These are phyloP conservation scores for Theocolax elegans DNA, from an alignment of 1,140 invertebrate species.

Conservation along the genomic window DNA sequence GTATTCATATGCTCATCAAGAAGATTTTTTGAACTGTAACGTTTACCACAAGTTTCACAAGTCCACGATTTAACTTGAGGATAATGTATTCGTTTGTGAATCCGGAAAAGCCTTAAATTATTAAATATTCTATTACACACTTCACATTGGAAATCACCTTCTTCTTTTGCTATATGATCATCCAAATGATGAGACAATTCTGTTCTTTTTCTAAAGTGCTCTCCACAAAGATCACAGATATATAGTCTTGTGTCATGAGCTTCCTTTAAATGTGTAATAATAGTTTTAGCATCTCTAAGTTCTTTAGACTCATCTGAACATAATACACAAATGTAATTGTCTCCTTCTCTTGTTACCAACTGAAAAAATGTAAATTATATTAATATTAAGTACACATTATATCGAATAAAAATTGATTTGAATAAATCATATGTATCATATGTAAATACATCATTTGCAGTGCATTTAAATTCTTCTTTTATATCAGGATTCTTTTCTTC, in stretches of 20 bases:
- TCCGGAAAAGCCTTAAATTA: conserved; percentile 72
- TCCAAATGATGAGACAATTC: conserved; percentile 76
- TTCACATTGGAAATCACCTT: conserved; percentile 75
- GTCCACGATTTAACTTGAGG: conserved; percentile 73
- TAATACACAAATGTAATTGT: conserved; percentile 71
- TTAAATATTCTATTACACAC: conserved; percentile 74
- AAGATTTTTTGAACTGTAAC: conserved; percentile 75
- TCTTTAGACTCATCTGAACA: conserved; percentile 67
- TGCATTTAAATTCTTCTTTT: conserved; percentile 48
- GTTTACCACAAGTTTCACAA: conserved; percentile 74
- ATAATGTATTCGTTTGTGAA: conserved; percentile 74
- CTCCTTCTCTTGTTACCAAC: conserved; percentile 67
- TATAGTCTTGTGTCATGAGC: conserved; percentile 74
- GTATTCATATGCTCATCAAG: conserved; percentile 78
- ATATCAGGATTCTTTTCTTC: conserved; percentile 44
- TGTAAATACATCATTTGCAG: conserved; percentile 37
- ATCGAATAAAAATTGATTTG: too few species aligned
- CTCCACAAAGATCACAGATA: conserved; percentile 78
- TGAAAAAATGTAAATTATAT: conserved; percentile 49
- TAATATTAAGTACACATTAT: too few species aligned
- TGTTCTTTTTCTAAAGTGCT: conserved; percentile 72
- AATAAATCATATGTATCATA: too few species aligned
- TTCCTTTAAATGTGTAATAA: conserved; percentile 72
- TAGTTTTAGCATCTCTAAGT: conserved; percentile 69
- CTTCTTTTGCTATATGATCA: conserved; percentile 73